These are phyloP conservation scores for Cerastis leucographa DNA, from an alignment of 2,888 invertebrate species.

Conservation along the genomic window DNA sequence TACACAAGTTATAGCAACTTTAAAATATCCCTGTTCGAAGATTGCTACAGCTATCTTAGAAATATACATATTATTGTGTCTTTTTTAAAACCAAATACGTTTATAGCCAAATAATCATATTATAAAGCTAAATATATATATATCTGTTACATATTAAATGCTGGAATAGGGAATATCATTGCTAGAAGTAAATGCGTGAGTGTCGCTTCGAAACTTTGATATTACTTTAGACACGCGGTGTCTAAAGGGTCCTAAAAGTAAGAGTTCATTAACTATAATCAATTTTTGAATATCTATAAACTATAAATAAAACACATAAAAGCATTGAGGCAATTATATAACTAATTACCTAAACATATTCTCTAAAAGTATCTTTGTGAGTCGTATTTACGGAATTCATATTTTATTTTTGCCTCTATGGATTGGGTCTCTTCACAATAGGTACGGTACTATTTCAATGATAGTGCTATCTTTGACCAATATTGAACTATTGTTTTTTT, in stretches of 20 bases:
- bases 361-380: constrained; percentile 40
- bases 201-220: constrained; percentile 11
- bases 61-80: constrained; percentile 42
- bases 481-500: constrained; percentile 51
- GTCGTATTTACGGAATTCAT: constrained; percentile 38
- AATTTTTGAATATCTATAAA: constrained; percentile 47
- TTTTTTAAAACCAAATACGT: constrained; percentile 42
- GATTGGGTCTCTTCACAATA: constrained; percentile 17
- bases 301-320: constrained; percentile 53
- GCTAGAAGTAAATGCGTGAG: background rate
- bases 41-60: constrained; percentile 45
- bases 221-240: constrained; percentile 47
- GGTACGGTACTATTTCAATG: constrained; percentile 34
- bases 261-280: constrained; percentile 34
- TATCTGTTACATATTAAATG: constrained; percentile 31
- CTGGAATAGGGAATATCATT: constrained; percentile 38
- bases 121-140: constrained; percentile 47
- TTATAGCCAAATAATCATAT: constrained; percentile 63
- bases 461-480: constrained; percentile 46
- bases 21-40: constrained; percentile 19
- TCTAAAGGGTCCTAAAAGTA: constrained; percentile 40
- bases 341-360: constrained; percentile 67
- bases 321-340: constrained; percentile 68
- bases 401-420: constrained; percentile 21
- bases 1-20: constrained; percentile 1